phyloP scores from a whole-genome alignment of 2,888 invertebrate species.

The Pristionchus entomophagus region DNA sequence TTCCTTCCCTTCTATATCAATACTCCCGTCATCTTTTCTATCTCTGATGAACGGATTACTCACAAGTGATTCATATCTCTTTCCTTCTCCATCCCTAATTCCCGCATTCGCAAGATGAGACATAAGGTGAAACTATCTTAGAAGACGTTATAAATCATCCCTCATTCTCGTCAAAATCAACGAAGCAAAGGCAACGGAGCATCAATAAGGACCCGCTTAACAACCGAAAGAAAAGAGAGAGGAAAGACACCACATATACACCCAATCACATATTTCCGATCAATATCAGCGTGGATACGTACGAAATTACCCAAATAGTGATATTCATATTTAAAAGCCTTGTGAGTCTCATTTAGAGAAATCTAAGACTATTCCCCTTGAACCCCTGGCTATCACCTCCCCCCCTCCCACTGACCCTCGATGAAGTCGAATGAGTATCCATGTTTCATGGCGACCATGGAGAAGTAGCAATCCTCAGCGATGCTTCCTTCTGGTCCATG shows the following conservation, averaged over 20 bases:
- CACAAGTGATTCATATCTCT: not conserved
- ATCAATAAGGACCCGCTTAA: not conserved
- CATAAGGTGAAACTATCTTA: not conserved
- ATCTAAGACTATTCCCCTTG: no score
- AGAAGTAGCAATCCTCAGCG: slow-evolving; percentile 97
- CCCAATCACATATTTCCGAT: no score
- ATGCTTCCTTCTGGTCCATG: slow-evolving; percentile 96
- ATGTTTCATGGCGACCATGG: slow-evolving; percentile 92
- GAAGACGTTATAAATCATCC: not conserved
- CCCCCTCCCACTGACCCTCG: no score
- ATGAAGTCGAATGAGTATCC: slow-evolving; percentile 95
- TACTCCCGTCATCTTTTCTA: not conserved
- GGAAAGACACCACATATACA: no score
- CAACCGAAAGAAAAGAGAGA: not conserved
- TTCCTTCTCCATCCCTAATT: not conserved
- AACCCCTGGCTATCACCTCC: no score
- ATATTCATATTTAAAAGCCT: no score
- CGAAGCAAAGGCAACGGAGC: not conserved
- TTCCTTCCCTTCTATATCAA: not conserved
- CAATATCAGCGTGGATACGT: no score
- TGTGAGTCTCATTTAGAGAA: no score
- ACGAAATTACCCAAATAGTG: no score
- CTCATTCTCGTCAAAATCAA: not conserved
- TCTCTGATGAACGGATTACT: not conserved
- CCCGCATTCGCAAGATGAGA: not conserved